These are phyloP conservation scores for Rallus limicola DNA, from an alignment of 2,113 vertebrate species.

Conservation along the genomic window DNA sequence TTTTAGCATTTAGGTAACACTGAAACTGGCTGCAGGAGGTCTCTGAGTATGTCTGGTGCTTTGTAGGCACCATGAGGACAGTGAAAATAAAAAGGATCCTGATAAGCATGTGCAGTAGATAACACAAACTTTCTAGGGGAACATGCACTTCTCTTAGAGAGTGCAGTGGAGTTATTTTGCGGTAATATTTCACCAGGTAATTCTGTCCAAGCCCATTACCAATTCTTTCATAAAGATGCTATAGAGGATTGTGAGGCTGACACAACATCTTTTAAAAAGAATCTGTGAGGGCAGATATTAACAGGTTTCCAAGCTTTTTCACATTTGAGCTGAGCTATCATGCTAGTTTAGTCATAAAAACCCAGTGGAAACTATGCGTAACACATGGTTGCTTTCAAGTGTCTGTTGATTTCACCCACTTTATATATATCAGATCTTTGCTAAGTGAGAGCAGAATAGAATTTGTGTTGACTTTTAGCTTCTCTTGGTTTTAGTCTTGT, in stretches of 20 bases:
- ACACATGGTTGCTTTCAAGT: conserved; percentile 22
- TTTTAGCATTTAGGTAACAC: not conserved
- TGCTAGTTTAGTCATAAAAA: conserved; percentile 32
- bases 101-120: not conserved
- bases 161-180: not conserved
- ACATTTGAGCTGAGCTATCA: not conserved
- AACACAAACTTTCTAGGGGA: not conserved
- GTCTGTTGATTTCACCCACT: conserved; percentile 43
- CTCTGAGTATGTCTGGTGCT: not conserved
- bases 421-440: not conserved
- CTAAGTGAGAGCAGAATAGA: not conserved
- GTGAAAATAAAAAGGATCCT: not conserved
- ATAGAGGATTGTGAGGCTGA: not conserved
- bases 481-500: conserved; percentile 42
- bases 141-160: not conserved
- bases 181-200: not conserved
- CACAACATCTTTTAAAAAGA: not conserved
- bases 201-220: not conserved
- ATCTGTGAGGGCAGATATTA: not conserved
- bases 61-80: not conserved
- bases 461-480: conserved; percentile 35
- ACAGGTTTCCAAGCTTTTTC: conserved; percentile 10
- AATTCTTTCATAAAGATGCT: not conserved
- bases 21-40: not conserved
- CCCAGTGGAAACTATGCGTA: conserved; percentile 24